A percentile compares a stretch with the other conserved stretches of the same genome.
phyloP scores from a whole-genome alignment of 1,140 invertebrate species.

The Cherax destructor region DNA sequence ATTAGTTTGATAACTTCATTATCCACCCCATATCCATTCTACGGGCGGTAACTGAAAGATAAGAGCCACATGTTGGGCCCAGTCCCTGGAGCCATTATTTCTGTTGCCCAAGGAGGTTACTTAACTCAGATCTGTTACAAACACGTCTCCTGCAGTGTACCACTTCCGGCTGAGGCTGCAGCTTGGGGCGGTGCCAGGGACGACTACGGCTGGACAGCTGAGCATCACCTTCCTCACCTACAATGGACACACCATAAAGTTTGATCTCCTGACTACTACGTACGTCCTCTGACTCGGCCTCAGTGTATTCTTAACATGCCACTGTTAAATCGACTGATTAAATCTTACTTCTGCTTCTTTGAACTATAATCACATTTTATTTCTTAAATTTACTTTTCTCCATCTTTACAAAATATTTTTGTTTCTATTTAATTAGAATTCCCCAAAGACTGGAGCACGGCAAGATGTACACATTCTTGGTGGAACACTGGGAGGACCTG shows the following conservation, averaged over 20 bases:
- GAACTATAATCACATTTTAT: too few species aligned
- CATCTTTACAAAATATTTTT: too few species aligned
- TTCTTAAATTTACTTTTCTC: too few species aligned
- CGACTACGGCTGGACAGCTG: background rate
- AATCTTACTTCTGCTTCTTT: background rate
- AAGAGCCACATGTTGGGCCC: too few species aligned
- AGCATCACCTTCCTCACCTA: background rate
- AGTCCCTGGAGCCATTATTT: background rate
- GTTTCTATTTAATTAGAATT: background rate
- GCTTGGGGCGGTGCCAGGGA: background rate
- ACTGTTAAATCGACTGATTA: too few species aligned
- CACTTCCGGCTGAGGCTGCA: background rate
- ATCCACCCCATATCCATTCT: too few species aligned
- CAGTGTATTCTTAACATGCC: too few species aligned
- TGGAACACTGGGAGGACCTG: conserved; percentile 11
- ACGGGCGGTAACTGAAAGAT: background rate
- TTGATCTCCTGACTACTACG: background rate
- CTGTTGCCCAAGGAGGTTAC: background rate
- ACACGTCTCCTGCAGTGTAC: background rate
- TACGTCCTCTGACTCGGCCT: too few species aligned
- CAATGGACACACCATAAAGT: background rate
- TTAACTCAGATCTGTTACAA: background rate
- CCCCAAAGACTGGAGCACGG: background rate
- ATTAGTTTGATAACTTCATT: too few species aligned
- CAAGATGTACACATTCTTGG: background rate